These are phyloP conservation scores for Xestobium rufovillosum DNA, from an alignment of 2,888 invertebrate species.

Conservation along the genomic window DNA sequence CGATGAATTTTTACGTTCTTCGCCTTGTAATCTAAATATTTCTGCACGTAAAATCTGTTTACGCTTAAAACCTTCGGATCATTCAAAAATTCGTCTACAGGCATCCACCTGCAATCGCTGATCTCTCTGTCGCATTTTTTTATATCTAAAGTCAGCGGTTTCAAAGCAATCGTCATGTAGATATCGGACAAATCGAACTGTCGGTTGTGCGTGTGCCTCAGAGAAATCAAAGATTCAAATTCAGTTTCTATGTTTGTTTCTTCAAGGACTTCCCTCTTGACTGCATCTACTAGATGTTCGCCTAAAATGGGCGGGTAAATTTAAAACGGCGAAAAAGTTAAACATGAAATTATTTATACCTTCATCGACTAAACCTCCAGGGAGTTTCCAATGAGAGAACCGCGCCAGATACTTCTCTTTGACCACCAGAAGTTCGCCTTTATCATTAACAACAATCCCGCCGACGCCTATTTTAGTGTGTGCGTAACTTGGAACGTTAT, in stretches of 20 bases:
- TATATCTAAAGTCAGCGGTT: conserved; percentile 56
- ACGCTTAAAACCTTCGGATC: conserved; percentile 67
- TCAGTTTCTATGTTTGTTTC: conserved; percentile 77
- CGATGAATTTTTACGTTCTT: conserved; percentile 55
- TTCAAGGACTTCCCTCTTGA: conserved; percentile 78
- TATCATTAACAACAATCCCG: conserved; percentile 73
- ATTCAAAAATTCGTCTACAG: conserved; percentile 59
- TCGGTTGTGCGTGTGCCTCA: conserved; percentile 70
- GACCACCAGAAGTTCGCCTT: conserved; percentile 71
- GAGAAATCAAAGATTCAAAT: conserved; percentile 67
- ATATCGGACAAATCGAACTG: conserved; percentile 81
- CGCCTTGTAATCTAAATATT: conserved; percentile 58
- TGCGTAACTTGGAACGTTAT: conserved; percentile 68
- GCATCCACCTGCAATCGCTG: conserved; percentile 74
- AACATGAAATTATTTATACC: no score
- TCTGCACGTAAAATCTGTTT: conserved; percentile 59
- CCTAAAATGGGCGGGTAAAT: no score
- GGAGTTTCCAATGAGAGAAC: conserved; percentile 73
- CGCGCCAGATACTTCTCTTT: conserved; percentile 62
- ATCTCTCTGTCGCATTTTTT: conserved; percentile 70
- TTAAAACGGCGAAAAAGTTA: no score
- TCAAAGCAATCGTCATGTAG: conserved; percentile 69
- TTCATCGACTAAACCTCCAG: conserved; percentile 86
- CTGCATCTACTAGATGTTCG: conserved; percentile 77
- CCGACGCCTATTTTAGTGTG: conserved; percentile 81